Percentiles rank a stretch among this genome's conserved stretches.
Evolutionary conservation across 2,888 invertebrate genomes (phyloP).

Genomic region (Lepidocyrtinus sp.): DNA sequence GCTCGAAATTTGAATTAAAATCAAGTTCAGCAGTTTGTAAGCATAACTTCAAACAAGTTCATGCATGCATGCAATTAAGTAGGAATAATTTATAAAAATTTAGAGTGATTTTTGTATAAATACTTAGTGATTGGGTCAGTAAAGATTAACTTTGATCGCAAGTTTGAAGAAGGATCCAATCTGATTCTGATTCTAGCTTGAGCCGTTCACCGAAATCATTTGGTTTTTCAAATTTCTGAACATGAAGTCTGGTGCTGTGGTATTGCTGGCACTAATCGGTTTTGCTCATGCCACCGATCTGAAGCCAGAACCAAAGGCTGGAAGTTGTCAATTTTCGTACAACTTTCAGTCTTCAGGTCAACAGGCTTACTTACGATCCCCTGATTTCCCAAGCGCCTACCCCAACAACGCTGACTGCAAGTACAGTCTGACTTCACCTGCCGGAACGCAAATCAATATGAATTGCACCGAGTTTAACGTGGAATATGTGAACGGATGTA

Average conservation of each 20-base stretch:
- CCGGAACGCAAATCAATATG: slow-evolving; percentile 49
- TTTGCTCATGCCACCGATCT: neutral
- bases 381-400: slow-evolving; percentile 54
- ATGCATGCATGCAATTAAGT: no score
- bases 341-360: slow-evolving; percentile 51
- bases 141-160: slow-evolving; percentile 3
- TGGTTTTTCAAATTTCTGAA: neutral
- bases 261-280: slow-evolving; percentile 9
- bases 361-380: slow-evolving; percentile 43
- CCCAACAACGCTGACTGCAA: slow-evolving; percentile 52
- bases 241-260: neutral
- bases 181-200: slow-evolving; percentile 39
- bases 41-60: no score
- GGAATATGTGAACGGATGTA: slow-evolving; percentile 44
- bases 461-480: slow-evolving; percentile 62
- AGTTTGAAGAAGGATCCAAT: slow-evolving; percentile 30
- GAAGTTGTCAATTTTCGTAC: slow-evolving; percentile 2
- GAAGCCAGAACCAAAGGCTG: slow-evolving; percentile 25
- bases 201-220: neutral
- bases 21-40: no score
- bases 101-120: slow-evolving; percentile 42
- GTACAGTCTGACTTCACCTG: slow-evolving; percentile 47
- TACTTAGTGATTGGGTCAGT: neutral
- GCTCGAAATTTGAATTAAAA: no score
- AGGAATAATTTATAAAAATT: no score